phyloP scores from a whole-genome alignment of 1,140 invertebrate genomes.

The Calliphora vicina region DNA sequence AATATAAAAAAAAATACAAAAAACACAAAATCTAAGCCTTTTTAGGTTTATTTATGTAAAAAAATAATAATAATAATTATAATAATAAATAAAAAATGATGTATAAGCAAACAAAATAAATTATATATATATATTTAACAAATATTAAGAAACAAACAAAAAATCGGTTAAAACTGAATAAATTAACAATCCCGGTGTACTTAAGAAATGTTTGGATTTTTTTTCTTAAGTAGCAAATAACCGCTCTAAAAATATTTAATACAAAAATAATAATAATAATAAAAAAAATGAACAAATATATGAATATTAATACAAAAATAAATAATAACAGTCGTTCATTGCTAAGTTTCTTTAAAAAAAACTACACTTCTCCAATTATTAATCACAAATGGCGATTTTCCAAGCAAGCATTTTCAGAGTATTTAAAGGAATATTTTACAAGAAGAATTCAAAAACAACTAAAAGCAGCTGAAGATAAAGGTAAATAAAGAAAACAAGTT shows the following conservation, averaged over 20 bases:
- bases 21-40: conserved; percentile 8
- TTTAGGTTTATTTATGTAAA: conserved; percentile 35
- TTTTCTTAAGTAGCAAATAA: conserved; percentile 29
- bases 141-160: conserved; percentile 4
- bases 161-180: conserved; percentile 19
- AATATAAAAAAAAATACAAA: background rate
- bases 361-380: no score
- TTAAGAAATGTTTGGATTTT: conserved; percentile 34
- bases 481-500: no score
- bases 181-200: conserved; percentile 29
- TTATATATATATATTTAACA: conserved; percentile 3
- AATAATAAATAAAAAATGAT: conserved; percentile 3
- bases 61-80: conserved; percentile 19
- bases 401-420: no score
- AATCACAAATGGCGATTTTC: no score
- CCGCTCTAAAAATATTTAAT: conserved; percentile 26
- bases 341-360: background rate
- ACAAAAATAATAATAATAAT: conserved; percentile 8
- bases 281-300: conserved; percentile 29
- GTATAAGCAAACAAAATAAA: conserved; percentile 25
- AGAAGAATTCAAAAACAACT: no score
- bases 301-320: conserved; percentile 20
- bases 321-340: background rate
- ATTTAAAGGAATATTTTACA: no score
- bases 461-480: no score